phyloP scores from a whole-genome alignment of 1,140 invertebrate genomes.

The Medauroidea extradentata region DNA sequence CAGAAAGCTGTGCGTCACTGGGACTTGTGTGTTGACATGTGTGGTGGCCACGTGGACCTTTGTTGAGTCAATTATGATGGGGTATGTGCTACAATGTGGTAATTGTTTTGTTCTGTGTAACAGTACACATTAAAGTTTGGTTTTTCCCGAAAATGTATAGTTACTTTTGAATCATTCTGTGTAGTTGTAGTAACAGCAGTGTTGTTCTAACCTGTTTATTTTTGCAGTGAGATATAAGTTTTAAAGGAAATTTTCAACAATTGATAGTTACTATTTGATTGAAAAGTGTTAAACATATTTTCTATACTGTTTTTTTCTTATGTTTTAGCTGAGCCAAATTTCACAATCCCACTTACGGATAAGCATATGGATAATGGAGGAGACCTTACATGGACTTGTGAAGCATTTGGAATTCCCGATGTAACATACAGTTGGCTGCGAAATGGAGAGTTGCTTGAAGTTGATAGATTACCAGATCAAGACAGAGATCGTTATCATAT shows the following conservation, averaged over 20 bases:
- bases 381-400: conserved; percentile 88
- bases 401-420: conserved; percentile 93
- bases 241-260: not conserved
- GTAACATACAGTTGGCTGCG: conserved; percentile 90
- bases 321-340: conserved; percentile 76
- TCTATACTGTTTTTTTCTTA: conserved; percentile 12
- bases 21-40: no score
- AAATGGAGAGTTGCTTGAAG: conserved; percentile 69
- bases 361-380: conserved; percentile 83
- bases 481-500: conserved; percentile 73
- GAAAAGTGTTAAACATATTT: not conserved
- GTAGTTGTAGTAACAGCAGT: no score
- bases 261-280: not conserved
- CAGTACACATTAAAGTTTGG: no score
- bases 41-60: no score
- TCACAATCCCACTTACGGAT: conserved; percentile 84
- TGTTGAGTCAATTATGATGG: no score
- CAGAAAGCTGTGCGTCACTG: no score
- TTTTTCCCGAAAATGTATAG: no score
- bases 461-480: conserved; percentile 57
- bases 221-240: no score
- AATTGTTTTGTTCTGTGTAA: no score
- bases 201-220: no score
- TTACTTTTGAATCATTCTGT: no score
- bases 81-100: no score